Percentiles rank a stretch among this genome's conserved stretches.
Conservation (phyloP, 2,888 invertebrate species). For the Vandiemenella viatica region DNA sequence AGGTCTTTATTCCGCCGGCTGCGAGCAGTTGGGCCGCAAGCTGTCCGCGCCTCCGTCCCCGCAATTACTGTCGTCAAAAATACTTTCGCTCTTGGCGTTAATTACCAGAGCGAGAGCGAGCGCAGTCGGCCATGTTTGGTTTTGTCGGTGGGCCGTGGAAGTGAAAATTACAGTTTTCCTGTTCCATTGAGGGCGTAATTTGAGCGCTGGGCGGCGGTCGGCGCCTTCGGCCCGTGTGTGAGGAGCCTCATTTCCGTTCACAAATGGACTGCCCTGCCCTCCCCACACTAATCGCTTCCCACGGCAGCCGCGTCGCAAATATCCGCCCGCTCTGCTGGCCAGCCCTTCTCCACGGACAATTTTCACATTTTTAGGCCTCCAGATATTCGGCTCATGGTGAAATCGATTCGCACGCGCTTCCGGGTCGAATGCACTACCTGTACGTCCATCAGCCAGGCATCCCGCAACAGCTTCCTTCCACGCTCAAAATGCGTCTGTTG, state of each 20-base stretch:
- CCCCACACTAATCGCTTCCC: background rate
- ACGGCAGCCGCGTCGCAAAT: background rate
- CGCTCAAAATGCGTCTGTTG: no score
- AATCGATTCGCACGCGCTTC: background rate
- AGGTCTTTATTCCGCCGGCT: background rate
- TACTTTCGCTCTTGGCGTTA: background rate
- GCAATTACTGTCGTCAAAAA: background rate
- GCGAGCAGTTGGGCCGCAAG: background rate
- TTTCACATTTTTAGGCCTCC: background rate
- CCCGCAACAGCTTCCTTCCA: no score
- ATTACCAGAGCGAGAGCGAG: background rate
- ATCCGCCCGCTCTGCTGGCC: background rate
- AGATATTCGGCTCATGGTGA: background rate
- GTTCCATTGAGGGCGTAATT: background rate
- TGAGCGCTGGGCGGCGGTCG: background rate
- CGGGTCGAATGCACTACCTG: background rate
- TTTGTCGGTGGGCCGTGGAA: conserved; percentile 22
- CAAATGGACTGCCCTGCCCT: background rate
- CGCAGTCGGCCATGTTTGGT: conserved; percentile 1
- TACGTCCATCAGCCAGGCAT: no score
- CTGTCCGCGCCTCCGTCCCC: background rate
- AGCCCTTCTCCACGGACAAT: background rate
- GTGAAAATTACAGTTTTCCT: conserved; percentile 23
- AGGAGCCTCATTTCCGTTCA: background rate
- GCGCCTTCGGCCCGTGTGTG: background rate